Percentiles rank a stretch among this genome's conserved stretches.
phyloP scores from a whole-genome alignment of 2,113 vertebrate species.

The Struthio camelus region DNA sequence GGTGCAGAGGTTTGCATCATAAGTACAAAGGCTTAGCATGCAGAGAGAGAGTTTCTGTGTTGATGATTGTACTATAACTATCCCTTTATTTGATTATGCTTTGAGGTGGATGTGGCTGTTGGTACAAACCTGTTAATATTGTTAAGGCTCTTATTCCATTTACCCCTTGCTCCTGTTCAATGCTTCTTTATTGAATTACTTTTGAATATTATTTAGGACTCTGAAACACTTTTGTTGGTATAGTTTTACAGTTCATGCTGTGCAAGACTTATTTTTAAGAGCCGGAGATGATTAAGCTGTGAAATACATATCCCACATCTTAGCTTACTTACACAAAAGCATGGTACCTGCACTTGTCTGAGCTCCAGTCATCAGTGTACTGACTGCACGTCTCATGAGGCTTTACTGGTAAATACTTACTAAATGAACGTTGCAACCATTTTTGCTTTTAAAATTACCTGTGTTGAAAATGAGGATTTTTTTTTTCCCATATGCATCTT shows the following conservation, averaged over 20 bases:
- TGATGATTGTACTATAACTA: slow-evolving; percentile 54
- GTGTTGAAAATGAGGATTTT: background rate
- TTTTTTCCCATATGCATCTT: background rate
- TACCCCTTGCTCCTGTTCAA: slow-evolving; percentile 14
- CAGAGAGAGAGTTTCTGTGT: background rate
- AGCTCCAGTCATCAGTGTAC: background rate
- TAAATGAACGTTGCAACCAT: background rate
- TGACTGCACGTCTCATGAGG: background rate
- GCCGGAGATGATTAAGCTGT: slow-evolving; percentile 24
- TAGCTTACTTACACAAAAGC: background rate
- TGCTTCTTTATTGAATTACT: slow-evolving; percentile 36
- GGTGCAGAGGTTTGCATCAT: background rate
- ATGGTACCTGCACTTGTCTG: background rate
- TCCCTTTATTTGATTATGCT: slow-evolving; percentile 39
- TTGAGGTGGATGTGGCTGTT: slow-evolving; percentile 31
- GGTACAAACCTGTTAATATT: slow-evolving; percentile 56
- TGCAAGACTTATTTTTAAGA: slow-evolving; percentile 29
- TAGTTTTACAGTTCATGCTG: slow-evolving; percentile 18
- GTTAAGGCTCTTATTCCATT: slow-evolving; percentile 44
- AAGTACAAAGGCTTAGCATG: slow-evolving; percentile 6
- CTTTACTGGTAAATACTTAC: background rate
- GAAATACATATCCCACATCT: background rate
- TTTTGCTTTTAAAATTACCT: background rate
- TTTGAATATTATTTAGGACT: slow-evolving; percentile 22
- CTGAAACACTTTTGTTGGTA: slow-evolving; percentile 15